A percentile compares a stretch with the other conserved stretches of the same genome.
phyloP scores from a whole-genome alignment of 2,797 vertebrate genomes.

The Alectoris magna region DNA sequence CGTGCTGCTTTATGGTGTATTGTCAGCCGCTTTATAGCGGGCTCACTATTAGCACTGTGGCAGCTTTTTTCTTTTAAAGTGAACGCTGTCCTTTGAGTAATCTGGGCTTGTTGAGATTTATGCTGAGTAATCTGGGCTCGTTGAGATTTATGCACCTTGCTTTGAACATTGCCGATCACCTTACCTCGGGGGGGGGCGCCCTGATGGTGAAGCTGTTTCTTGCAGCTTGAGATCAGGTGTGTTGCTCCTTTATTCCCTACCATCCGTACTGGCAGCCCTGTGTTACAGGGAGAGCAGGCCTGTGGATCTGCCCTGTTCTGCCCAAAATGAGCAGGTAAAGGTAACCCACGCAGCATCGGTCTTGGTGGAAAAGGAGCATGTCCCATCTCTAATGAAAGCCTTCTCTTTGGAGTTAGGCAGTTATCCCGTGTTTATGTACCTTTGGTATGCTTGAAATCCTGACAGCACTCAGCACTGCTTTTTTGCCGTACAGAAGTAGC shows the following conservation, averaged over 20 bases:
- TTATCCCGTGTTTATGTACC: rapidly evolving
- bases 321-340: background rate
- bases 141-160: background rate
- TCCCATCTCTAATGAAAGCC: background rate
- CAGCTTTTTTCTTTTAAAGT: background rate
- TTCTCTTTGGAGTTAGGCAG: background rate
- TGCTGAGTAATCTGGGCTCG: background rate
- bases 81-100: background rate
- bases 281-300: background rate
- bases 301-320: background rate
- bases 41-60: background rate
- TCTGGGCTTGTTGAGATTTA: background rate
- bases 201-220: background rate
- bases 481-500: background rate
- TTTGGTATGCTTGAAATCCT: background rate
- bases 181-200: background rate
- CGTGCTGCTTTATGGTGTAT: background rate
- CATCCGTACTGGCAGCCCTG: background rate
- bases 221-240: background rate
- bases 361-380: background rate
- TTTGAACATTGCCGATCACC: background rate
- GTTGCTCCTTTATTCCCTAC: background rate
- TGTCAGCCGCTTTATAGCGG: background rate
- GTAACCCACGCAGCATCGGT: background rate
- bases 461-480: rapidly evolving